These are phyloP conservation scores for Chamaea fasciata DNA, from an alignment of 2,113 vertebrate genomes.

Conservation along the genomic window DNA sequence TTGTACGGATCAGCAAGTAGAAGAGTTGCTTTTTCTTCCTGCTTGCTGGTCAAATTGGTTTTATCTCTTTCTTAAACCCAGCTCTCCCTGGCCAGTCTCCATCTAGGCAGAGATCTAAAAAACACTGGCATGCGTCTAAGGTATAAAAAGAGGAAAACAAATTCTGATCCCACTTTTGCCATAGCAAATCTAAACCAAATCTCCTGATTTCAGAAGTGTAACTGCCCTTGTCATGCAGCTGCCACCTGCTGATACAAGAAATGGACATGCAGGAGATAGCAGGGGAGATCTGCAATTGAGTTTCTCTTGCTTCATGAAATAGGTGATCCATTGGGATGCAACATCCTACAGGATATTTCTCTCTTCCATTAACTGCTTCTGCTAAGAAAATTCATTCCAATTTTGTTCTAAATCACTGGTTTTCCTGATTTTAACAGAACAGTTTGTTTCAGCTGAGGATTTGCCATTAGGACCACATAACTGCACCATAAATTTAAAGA, in stretches of 20 bases:
- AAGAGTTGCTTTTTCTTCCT: not conserved
- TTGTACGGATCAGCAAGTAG: not conserved
- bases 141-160: not conserved
- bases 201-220: not conserved
- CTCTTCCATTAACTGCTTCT: not conserved
- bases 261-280: not conserved
- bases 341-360: not conserved
- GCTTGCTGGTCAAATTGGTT: not conserved
- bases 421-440: not conserved
- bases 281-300: not conserved
- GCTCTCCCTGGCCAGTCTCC: not conserved
- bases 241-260: not conserved
- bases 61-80: not conserved
- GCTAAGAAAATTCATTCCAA: not conserved
- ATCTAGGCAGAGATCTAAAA: not conserved
- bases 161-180: not conserved
- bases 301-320: not conserved
- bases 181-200: not conserved
- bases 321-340: not conserved
- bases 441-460: not conserved
- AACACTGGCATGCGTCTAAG: not conserved
- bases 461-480: not conserved
- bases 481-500: not conserved
- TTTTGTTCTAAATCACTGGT: not conserved
- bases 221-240: fast-evolving